Evolutionary conservation across 2,888 invertebrate species (phyloP).

Genomic region (Alloplasta piceator): DNA sequence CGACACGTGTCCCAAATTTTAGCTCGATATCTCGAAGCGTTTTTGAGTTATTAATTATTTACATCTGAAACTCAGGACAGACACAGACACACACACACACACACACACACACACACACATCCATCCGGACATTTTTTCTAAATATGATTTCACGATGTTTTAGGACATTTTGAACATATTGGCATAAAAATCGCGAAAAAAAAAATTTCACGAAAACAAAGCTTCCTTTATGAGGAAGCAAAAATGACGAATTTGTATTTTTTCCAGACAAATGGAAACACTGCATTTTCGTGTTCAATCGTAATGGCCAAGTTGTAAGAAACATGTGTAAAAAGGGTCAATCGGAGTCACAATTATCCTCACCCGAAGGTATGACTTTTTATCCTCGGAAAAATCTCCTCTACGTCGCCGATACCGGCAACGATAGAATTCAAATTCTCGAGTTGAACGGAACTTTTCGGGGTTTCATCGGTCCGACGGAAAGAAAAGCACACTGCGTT

Average conservation of each 20-base stretch:
- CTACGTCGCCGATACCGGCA: conserved; percentile 91
- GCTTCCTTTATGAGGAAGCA: too few relatives aligned
- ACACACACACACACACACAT: too few relatives aligned
- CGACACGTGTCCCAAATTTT: too few relatives aligned
- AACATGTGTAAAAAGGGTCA: conserved; percentile 88
- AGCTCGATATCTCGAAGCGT: too few relatives aligned
- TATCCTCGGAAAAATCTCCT: conserved; percentile 85
- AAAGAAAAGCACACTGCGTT: conserved; percentile 73
- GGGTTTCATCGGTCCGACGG: conserved; percentile 67
- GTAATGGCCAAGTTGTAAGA: conserved; percentile 86
- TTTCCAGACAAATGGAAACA: conserved; percentile 88
- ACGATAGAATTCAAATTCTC: conserved; percentile 88
- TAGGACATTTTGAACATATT: too few relatives aligned
- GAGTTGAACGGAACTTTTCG: conserved; percentile 82
- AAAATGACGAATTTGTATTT: background rate
- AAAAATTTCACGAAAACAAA: too few relatives aligned
- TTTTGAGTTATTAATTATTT: too few relatives aligned
- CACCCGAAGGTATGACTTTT: conserved; percentile 90
- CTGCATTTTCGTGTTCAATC: conserved; percentile 88
- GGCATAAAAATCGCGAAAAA: too few relatives aligned
- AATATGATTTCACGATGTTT: too few relatives aligned
- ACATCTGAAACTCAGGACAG: too few relatives aligned
- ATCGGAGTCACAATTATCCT: conserved; percentile 86
- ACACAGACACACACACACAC: too few relatives aligned
- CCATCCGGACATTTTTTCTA: too few relatives aligned